Conservation (phyloP, 2,888 invertebrate species). For the Standfussiana lucernea region DNA sequence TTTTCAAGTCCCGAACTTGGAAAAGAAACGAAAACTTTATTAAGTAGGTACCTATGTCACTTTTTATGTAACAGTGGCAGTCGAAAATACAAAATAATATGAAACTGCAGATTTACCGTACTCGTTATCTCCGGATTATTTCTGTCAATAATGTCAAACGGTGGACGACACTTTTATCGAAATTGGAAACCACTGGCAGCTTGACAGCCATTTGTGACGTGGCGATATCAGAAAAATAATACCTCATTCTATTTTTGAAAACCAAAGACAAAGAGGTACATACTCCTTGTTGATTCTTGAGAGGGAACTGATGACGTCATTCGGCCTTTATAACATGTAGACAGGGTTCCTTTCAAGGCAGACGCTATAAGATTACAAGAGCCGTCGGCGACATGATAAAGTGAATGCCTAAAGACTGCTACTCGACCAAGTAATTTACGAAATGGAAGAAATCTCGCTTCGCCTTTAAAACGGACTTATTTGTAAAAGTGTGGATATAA, state of each 20-base stretch:
- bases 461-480: constrained; percentile 28
- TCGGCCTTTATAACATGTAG: constrained; percentile 34
- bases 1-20: neutral
- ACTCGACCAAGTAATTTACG: constrained; percentile 41
- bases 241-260: constrained; percentile 32
- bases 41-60: neutral
- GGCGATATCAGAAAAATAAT: neutral
- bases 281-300: constrained; percentile 25
- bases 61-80: too few species aligned
- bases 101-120: constrained; percentile 1
- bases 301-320: constrained; percentile 37
- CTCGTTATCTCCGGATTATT: constrained; percentile 41
- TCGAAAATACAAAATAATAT: constrained; percentile 10
- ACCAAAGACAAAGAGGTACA: constrained; percentile 20
- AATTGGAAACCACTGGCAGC: constrained; percentile 25
- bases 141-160: constrained; percentile 36
- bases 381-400: constrained; percentile 44
- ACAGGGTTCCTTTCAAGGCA: constrained; percentile 40
- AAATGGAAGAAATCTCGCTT: constrained; percentile 53
- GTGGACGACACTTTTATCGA: constrained; percentile 34
- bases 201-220: constrained; percentile 19
- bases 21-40: neutral
- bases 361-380: constrained; percentile 44
- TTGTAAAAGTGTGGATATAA: constrained; percentile 53
- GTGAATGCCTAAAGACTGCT: constrained; percentile 55